Evolutionary conservation across 30 jellyfish, hydroid and myxozoan genomes (phyloP), one percentile per base, ranked within the genome.

Genomic region (Mastigias papua): DNA sequence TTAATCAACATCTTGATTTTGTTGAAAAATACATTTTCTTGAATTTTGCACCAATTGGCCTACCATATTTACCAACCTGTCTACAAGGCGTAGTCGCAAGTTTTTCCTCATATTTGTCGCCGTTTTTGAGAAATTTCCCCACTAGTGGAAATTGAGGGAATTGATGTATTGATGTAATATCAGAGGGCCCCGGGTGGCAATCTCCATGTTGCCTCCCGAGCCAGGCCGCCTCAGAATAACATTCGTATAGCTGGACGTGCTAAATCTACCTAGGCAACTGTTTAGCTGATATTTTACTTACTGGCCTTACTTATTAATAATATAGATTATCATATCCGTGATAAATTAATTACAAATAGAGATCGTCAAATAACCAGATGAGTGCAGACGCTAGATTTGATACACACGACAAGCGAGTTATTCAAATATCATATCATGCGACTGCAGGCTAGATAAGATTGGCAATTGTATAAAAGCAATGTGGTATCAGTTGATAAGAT

Each of bases 401-500:
- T 7, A 4, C 4, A 11, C 70, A 58, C 70, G 70, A 58, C 25
- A 58, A 4, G 28, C 29, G 11, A 8, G 70, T 28, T n/a, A 58
- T 58, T 58, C 26, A 58, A n/a, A 58, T 17, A 17, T n/a, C 21
- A 8, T 20, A 17, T n/a, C n/a, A n/a, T 58, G 70, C 29, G 28
- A 58, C 4, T 58, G 26, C 29, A 11, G 21, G 26, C 29, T 23
- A 58, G 70, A 58, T 58, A 58, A 58, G 29, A n/a, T n/a, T 58
- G 70, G 29, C 26, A n/a, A 58, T n/a, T 17, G 70, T 58, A 8
- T 8, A 8, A 58, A n/a, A 28, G 29, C 70, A 58, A 28, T 28
- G 21, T 11, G 70, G 70, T 58, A 58, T 28, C 70, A 4, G 70
- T 58, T n/a, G 70, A 58, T 58, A 58, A 58, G 70, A 58, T 58